Base-by-base conservation (phyloP, 2,113 vertebrate genomes). In the Nothobranchius furzeri region DNA sequence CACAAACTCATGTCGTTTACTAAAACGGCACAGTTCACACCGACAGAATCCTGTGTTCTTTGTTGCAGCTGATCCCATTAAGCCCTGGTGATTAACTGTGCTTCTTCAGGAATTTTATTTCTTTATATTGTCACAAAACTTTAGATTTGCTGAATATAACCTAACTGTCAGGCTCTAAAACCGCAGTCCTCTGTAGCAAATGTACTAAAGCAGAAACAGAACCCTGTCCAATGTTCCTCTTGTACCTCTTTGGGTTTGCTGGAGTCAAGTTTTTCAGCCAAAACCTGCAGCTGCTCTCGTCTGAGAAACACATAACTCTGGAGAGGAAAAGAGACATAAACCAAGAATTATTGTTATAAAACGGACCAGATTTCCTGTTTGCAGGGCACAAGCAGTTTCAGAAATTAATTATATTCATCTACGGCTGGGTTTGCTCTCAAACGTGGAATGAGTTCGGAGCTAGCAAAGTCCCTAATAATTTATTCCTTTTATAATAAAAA, bases 231-330 rank as follows among this genome's bases (percentile, higher is more conserved):
- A 11, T 1, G 25, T 15, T 36, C 9, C 6, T 12, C 43, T 50
- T 61, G 83, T 92, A 98, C 98, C 91, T 98, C 95, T 88, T 94
- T 96, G 49, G 96, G 94, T 36, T 95, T 92, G 68, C 85, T 83
- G 51, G 94, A 90, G 78, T 98, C 95, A 54, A 99, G 91, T 53
- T 93, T 94, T 82, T 96, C 95, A 72, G 93, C 81, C 75, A 98
- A 93, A 59, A 93, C 81, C 37, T 97, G 96, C 60, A 99, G 90
- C 83, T 98, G 96, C 82, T 98, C 98, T 78, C 96, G 96, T 91
- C 94, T 94, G 90, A 97, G 95, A 82, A 98, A 98, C 0, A 91
- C 90, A 6, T 97, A 98, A 88, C 95, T 96, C 98, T 98, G 90
- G 14, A 91, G 89, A 48, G 75, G 82, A 84, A 85, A 62, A 42